phyloP scores from a whole-genome alignment of 2,888 invertebrate genomes.

The Lymantria dispar region DNA sequence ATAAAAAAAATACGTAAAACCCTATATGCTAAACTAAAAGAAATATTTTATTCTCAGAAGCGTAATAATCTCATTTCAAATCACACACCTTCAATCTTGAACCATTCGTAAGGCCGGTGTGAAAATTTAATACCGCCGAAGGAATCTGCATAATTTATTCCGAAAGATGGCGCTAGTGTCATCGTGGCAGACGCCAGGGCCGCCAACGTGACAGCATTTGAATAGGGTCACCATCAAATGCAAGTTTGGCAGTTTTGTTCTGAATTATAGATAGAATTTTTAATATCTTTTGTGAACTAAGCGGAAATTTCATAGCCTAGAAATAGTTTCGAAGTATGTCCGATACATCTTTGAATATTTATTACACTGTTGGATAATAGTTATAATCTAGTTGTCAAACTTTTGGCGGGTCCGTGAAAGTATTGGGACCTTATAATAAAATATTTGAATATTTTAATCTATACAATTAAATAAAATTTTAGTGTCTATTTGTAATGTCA shows the following conservation, averaged over 20 bases:
- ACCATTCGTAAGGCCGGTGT: background rate
- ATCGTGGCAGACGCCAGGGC: background rate
- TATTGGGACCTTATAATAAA: too few relatives aligned
- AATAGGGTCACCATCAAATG: background rate
- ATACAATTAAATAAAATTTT: too few relatives aligned
- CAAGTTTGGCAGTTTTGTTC: background rate
- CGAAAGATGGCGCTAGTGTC: background rate
- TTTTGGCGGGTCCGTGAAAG: too few relatives aligned
- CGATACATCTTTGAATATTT: too few relatives aligned
- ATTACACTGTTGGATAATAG: too few relatives aligned
- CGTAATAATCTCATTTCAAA: background rate
- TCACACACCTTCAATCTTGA: background rate
- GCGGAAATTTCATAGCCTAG: too few relatives aligned
- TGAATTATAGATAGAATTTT: background rate
- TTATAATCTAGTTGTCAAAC: too few relatives aligned
- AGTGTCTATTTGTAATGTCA: too few relatives aligned
- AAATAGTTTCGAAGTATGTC: too few relatives aligned
- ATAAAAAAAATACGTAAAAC: too few relatives aligned
- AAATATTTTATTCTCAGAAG: background rate
- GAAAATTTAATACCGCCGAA: conserved; percentile 2
- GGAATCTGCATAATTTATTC: conserved; percentile 19
- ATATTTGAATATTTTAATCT: too few relatives aligned
- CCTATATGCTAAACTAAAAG: background rate
- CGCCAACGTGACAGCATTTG: background rate
- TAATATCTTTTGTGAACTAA: background rate